A percentile compares a stretch with the other conserved stretches of the same genome.
phyloP scores from a whole-genome alignment of 2,113 vertebrate species.

The Megaceryle maxima region DNA sequence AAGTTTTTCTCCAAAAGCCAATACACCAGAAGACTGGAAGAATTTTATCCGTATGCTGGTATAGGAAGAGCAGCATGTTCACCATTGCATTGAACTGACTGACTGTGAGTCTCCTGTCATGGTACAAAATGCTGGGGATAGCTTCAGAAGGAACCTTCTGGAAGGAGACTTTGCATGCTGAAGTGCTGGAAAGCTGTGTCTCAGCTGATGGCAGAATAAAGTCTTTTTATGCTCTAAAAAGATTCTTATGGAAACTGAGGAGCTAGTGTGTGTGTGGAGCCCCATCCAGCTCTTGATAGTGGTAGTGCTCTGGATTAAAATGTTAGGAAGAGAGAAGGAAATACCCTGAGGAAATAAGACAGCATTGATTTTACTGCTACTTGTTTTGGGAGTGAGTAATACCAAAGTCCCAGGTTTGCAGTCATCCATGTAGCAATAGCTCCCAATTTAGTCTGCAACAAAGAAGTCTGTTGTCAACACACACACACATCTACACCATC shows the following conservation, averaged over 20 bases:
- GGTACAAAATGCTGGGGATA: not conserved
- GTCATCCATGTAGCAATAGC: not conserved
- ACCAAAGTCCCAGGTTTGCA: not conserved
- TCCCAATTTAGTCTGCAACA: not conserved
- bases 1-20: not conserved
- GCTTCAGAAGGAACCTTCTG: constrained; percentile 4
- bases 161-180: not conserved
- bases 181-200: not conserved
- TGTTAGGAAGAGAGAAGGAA: not conserved
- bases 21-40: not conserved
- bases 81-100: not conserved
- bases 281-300: not conserved
- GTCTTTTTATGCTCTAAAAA: not conserved
- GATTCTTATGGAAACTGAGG: not conserved
- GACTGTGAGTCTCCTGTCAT: not conserved
- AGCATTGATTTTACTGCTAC: not conserved
- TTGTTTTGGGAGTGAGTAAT: not conserved
- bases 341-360: not conserved
- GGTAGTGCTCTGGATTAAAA: not conserved
- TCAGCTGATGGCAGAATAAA: constrained; percentile 9
- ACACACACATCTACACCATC: not conserved
- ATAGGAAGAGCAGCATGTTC: not conserved
- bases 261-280: not conserved
- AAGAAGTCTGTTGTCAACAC: not conserved
- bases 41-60: not conserved